phyloP scores from a whole-genome alignment of 2,797 vertebrate genomes.

The Botia kubotai region DNA sequence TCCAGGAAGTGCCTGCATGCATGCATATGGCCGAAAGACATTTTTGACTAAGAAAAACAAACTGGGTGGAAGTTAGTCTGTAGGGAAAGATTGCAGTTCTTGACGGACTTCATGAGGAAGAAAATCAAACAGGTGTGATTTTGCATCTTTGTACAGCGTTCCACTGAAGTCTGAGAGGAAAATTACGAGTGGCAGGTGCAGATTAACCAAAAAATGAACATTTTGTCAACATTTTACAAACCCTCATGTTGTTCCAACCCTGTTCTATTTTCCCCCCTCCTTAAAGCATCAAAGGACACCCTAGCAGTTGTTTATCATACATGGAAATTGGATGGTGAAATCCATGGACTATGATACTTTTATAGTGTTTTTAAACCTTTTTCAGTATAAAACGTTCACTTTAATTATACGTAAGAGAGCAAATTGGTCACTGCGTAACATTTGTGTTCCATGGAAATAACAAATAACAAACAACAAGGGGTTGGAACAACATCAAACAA shows the following conservation, averaged over 20 bases:
- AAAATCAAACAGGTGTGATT: constrained; percentile 5
- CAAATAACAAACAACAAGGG: too few species aligned
- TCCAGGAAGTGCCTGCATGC: constrained; percentile 33
- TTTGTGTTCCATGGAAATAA: too few species aligned
- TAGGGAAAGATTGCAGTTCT: background rate
- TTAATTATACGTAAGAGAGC: too few species aligned
- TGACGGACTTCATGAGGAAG: background rate
- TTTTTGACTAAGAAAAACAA: constrained; percentile 11
- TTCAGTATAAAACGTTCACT: too few species aligned
- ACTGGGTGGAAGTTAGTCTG: constrained; percentile 1
- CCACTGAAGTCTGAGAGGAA: background rate
- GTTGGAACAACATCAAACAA: too few species aligned
- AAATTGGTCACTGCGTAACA: too few species aligned
- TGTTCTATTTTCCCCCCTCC: background rate
- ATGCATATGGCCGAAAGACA: background rate
- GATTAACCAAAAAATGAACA: too few species aligned
- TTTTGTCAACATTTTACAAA: background rate
- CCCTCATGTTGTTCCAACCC: background rate
- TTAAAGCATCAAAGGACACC: background rate
- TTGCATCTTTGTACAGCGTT: background rate
- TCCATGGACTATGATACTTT: too few species aligned
- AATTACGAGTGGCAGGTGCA: too few species aligned
- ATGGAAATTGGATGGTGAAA: background rate
- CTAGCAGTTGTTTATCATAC: background rate
- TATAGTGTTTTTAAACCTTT: too few species aligned